Conservation (phyloP, 2,113 vertebrate genomes). For the Stigmatopora nigra region DNA sequence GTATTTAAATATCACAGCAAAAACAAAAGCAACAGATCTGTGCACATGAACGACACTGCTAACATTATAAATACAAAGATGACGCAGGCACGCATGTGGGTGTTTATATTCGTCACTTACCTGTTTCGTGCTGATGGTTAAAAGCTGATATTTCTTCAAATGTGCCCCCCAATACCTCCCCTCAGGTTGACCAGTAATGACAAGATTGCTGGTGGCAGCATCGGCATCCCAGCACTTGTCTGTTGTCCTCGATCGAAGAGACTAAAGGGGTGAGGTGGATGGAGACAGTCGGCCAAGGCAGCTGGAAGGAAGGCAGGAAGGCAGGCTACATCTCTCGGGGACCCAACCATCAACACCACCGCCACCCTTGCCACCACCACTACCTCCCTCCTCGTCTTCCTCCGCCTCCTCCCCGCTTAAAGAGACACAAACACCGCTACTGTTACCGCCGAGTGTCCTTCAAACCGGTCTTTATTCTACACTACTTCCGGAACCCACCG, state of each 20-base stretch:
- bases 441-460: constrained; percentile 38
- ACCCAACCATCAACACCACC: constrained; percentile 5
- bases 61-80: background rate
- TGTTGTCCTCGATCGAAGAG: constrained; percentile 8
- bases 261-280: constrained; percentile 26
- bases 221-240: constrained; percentile 42
- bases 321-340: constrained; percentile 36
- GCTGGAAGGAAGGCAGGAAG: background rate
- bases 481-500: constrained; percentile 35
- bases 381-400: background rate
- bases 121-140: constrained; percentile 24
- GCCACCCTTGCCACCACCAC: background rate
- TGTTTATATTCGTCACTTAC: constrained; percentile 35
- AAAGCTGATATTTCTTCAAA: constrained; percentile 1
- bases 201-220: constrained; percentile 23
- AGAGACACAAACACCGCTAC: constrained; percentile 16
- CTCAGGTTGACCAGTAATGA: constrained; percentile 11
- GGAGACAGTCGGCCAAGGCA: background rate
- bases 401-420: constrained; percentile 3
- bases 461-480: constrained; percentile 24
- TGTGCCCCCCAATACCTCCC: background rate
- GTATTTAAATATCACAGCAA: background rate
- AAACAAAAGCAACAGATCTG: constrained; percentile 6
- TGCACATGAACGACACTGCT: background rate
- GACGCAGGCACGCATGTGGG: constrained; percentile 18